Evolutionary conservation across 2,113 vertebrate genomes (phyloP).

Genomic region (Notothenia coriiceps): DNA sequence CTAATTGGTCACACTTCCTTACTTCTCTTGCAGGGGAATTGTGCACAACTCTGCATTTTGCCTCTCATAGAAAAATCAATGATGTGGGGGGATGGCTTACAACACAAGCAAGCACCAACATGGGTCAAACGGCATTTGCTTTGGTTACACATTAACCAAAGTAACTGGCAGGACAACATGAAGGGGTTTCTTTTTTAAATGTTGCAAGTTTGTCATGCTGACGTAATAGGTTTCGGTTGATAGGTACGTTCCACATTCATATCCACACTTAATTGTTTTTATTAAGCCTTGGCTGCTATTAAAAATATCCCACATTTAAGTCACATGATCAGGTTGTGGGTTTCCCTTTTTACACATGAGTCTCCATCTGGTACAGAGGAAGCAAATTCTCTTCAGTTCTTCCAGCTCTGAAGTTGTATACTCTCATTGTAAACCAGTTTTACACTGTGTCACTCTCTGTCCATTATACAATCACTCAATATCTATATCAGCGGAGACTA

Average conservation of each 20-base stretch:
- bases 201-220: not conserved
- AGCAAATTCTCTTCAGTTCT: not conserved
- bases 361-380: not conserved
- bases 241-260: not conserved
- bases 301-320: not conserved
- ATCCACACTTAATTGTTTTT: not conserved
- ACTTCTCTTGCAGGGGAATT: not conserved
- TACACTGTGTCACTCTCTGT: not conserved
- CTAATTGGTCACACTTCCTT: not conserved
- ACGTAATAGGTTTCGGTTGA: constrained; percentile 41
- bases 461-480: not conserved
- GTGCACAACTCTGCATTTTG: not conserved
- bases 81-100: not conserved
- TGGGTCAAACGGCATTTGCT: constrained; percentile 33
- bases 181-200: constrained; percentile 21
- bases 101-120: constrained; percentile 1
- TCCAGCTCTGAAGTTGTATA: not conserved
- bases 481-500: not conserved
- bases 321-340: not conserved
- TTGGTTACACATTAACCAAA: constrained; percentile 72
- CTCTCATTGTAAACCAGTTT: not conserved
- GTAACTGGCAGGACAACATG: constrained; percentile 3
- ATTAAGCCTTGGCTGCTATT: not conserved
- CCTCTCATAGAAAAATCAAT: not conserved
- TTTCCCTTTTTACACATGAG: not conserved